Evolutionary conservation across 2,113 vertebrate genomes (phyloP).

Genomic region (Callithrix jacchus): DNA sequence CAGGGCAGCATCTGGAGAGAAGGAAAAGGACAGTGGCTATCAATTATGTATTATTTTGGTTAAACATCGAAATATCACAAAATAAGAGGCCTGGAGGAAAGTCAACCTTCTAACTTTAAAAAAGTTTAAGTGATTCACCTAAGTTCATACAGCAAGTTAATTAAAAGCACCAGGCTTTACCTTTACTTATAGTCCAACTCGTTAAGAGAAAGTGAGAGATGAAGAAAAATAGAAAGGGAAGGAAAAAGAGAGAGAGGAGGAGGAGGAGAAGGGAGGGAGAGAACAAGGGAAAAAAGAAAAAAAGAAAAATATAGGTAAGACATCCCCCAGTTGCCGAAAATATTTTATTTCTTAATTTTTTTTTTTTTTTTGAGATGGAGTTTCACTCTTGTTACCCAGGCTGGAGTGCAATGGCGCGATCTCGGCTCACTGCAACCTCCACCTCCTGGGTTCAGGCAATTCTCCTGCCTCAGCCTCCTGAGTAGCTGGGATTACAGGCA

Average conservation of each 20-base stretch:
- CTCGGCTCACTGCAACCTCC: too few relatives aligned
- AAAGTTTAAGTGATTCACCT: background rate
- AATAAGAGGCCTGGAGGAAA: background rate
- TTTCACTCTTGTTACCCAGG: too few relatives aligned
- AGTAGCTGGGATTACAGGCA: too few relatives aligned
- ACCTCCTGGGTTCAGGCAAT: too few relatives aligned
- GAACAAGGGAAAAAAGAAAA: too few relatives aligned
- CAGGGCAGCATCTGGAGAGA: background rate
- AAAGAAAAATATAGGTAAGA: background rate
- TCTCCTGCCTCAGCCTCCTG: too few relatives aligned
- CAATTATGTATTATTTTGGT: background rate
- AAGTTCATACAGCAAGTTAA: background rate
- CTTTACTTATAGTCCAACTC: background rate
- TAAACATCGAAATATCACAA: background rate
- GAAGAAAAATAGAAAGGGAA: rapidly evolving
- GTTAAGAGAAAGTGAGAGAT: background rate
- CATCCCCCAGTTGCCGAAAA: background rate
- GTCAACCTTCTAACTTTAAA: background rate
- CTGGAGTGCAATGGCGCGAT: too few relatives aligned
- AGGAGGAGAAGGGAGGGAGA: too few relatives aligned
- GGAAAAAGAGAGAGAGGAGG: background rate
- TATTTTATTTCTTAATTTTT: background rate
- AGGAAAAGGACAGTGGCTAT: background rate
- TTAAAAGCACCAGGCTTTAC: background rate
- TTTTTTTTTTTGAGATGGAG: too few relatives aligned